Conservation (phyloP, 2,113 vertebrate species). For the Leptocoma aspasia region DNA sequence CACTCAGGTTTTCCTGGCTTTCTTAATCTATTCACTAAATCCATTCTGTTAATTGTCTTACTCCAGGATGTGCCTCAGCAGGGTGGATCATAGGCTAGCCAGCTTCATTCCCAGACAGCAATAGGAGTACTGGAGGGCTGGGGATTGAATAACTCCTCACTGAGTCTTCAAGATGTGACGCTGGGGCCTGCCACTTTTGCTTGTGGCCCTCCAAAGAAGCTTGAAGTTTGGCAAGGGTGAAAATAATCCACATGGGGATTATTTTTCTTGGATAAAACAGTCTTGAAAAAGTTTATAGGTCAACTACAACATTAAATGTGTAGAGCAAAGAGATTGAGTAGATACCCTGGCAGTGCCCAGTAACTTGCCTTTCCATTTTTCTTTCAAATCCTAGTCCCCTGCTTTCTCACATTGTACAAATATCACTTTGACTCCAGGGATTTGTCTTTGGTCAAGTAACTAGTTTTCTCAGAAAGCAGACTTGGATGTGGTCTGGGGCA, state of each 20-base stretch:
- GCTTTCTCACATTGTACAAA: neutral
- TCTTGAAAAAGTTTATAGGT: neutral
- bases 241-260: neutral
- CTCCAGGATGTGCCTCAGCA: neutral
- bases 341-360: fast-evolving
- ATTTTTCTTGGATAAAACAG: neutral
- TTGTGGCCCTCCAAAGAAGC: neutral
- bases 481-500: neutral
- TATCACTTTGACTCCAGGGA: neutral
- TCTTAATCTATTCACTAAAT: neutral
- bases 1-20: neutral
- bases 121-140: neutral
- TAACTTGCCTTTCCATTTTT: neutral
- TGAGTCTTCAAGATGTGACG: neutral
- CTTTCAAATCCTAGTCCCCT: neutral
- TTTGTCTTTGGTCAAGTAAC: neutral
- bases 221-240: neutral
- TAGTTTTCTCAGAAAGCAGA: neutral
- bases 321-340: neutral
- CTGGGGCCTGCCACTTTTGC: neutral
- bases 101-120: neutral
- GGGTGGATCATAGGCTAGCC: neutral
- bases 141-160: neutral
- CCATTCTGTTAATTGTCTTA: neutral
- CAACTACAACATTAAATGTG: neutral